Evolutionary conservation across 2,797 vertebrate species (phyloP).

Genomic region (Hydrocynus forskahlii): DNA sequence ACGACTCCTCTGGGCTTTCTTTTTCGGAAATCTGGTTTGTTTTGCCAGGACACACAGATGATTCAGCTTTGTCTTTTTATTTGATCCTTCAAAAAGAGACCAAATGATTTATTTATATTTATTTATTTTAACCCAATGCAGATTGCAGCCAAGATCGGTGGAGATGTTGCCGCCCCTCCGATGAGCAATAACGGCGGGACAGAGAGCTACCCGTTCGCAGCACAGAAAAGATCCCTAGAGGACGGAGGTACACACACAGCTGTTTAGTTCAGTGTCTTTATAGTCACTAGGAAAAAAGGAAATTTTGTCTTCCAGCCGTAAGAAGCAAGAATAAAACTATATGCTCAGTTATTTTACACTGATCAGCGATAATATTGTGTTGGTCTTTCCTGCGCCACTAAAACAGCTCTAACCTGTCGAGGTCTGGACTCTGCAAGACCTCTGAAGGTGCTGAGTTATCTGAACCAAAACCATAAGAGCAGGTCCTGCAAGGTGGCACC

Average conservation of each 20-base stretch:
- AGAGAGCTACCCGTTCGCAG: slow-evolving; percentile 81
- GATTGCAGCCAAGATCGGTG: slow-evolving; percentile 84
- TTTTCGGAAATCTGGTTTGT: no score
- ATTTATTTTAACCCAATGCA: slow-evolving; percentile 45
- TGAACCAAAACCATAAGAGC: no score
- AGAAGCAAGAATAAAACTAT: no score
- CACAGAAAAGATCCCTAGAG: slow-evolving; percentile 87
- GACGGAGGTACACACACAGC: slow-evolving; percentile 72
- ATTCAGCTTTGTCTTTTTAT: background rate
- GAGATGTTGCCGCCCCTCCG: slow-evolving; percentile 70
- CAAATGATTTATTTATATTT: background rate
- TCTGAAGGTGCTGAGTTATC: no score
- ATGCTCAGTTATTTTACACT: no score
- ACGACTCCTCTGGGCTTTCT: no score
- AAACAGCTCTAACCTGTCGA: no score
- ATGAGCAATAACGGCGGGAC: slow-evolving; percentile 85
- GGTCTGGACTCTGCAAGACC: no score
- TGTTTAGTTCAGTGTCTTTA: background rate
- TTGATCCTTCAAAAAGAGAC: background rate
- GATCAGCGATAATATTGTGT: no score
- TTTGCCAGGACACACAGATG: no score
- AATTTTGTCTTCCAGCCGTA: background rate
- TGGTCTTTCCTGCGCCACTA: no score
- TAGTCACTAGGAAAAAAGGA: background rate
- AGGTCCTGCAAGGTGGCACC: no score